These are phyloP conservation scores for Drosophila arawakana DNA, from an alignment of 1,140 invertebrate genomes.

Conservation along the genomic window DNA sequence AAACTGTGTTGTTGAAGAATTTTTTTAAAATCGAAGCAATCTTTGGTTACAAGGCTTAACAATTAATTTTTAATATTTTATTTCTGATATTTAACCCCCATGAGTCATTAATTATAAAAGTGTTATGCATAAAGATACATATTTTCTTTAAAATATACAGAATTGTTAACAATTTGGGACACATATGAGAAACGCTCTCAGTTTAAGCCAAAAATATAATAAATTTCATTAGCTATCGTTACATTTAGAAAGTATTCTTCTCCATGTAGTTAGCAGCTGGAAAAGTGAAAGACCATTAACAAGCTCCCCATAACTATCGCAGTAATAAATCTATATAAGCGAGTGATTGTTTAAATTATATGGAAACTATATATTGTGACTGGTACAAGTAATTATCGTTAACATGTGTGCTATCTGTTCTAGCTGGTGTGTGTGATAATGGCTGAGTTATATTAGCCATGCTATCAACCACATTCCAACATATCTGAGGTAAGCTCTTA, in stretches of 20 bases:
- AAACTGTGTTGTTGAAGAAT: too few relatives aligned
- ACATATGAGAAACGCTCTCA: not conserved
- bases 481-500: conserved; percentile 30
- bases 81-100: too few relatives aligned
- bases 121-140: too few relatives aligned
- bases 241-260: conserved; percentile 1
- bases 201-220: not conserved
- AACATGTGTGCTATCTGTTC: conserved; percentile 20
- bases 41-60: too few relatives aligned
- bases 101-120: too few relatives aligned
- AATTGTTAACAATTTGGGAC: not conserved
- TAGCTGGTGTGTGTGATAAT: conserved; percentile 7
- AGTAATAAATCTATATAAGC: conserved; percentile 13
- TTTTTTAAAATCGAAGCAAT: too few relatives aligned
- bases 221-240: not conserved
- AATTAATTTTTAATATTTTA: too few relatives aligned
- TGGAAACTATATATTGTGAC: not conserved
- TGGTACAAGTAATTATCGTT: conserved; percentile 22
- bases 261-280: not conserved
- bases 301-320: not conserved
- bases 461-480: conserved; percentile 36
- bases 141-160: too few relatives aligned
- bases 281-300: conserved; percentile 23
- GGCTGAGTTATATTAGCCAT: conserved; percentile 3
- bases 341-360: conserved; percentile 2